phyloP scores from a whole-genome alignment of 2,888 invertebrate species.

The Prosapia bicincta region DNA sequence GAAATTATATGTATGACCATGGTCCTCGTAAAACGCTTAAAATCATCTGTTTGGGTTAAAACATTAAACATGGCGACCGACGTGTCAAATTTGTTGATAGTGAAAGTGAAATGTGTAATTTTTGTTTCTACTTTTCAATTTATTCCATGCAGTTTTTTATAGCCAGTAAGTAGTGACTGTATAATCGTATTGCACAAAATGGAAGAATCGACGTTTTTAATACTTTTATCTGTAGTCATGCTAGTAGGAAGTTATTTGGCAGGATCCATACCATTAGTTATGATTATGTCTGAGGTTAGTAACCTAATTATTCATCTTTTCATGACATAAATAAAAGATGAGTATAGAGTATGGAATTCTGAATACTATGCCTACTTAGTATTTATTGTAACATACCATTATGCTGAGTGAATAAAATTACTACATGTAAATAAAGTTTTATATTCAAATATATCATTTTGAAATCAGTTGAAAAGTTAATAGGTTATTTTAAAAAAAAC shows the following conservation, averaged over 20 bases:
- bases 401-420: no score
- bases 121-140: neutral
- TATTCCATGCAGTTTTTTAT: neutral
- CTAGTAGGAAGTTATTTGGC: constrained; percentile 92
- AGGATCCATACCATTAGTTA: constrained; percentile 91
- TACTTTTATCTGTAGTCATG: constrained; percentile 88
- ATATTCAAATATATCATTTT: no score
- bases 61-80: neutral
- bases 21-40: no score
- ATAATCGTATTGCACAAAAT: constrained; percentile 47
- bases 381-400: no score
- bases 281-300: constrained; percentile 84
- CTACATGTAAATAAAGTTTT: no score
- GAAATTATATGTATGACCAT: no score
- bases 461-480: no score
- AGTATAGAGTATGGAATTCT: no score
- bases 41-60: neutral
- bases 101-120: neutral
- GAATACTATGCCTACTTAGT: no score
- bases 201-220: constrained; percentile 80
- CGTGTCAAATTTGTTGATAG: neutral
- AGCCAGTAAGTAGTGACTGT: neutral
- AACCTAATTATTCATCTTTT: constrained; percentile 2
- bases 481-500: no score
- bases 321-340: no score